phyloP scores from a whole-genome alignment of 2,113 vertebrate species.

The Ageneiosus marmoratus region DNA sequence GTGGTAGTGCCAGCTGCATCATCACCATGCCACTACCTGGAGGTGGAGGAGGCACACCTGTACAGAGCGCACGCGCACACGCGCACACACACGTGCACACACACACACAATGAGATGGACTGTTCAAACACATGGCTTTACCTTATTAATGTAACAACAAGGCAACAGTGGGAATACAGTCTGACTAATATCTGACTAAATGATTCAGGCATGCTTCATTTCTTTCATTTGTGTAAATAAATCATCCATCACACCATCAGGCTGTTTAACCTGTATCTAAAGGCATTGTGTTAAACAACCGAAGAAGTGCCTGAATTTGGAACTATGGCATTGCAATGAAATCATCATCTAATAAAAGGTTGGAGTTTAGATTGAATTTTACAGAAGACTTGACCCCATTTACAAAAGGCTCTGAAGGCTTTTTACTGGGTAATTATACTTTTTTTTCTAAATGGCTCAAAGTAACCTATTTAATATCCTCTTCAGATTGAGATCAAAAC shows the following conservation, averaged over 20 bases:
- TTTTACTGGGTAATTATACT: conserved; percentile 21
- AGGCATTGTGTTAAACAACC: background rate
- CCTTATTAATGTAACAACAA: background rate
- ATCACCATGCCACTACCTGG: conserved; percentile 84
- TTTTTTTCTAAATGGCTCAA: conserved; percentile 19
- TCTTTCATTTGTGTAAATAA: background rate
- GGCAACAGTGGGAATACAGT: background rate
- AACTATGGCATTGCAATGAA: background rate
- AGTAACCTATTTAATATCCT: conserved; percentile 37
- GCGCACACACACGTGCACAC: background rate
- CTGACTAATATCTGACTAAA: too few relatives aligned
- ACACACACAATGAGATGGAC: background rate
- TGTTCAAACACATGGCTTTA: background rate
- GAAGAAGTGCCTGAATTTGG: background rate
- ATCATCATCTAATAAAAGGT: conserved; percentile 9
- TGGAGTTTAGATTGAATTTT: conserved; percentile 23
- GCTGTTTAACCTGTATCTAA: background rate
- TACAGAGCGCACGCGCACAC: conserved; percentile 23
- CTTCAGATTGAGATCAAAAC: conserved; percentile 28
- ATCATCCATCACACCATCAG: background rate
- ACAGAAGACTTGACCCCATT: conserved; percentile 40
- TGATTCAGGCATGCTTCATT: background rate
- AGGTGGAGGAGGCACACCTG: conserved; percentile 63
- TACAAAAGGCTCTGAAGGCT: conserved; percentile 24
- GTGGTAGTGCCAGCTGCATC: conserved; percentile 88